Evolutionary conservation across 1,140 invertebrate species (phyloP).

Genomic region (Solenopsis fugax): DNA sequence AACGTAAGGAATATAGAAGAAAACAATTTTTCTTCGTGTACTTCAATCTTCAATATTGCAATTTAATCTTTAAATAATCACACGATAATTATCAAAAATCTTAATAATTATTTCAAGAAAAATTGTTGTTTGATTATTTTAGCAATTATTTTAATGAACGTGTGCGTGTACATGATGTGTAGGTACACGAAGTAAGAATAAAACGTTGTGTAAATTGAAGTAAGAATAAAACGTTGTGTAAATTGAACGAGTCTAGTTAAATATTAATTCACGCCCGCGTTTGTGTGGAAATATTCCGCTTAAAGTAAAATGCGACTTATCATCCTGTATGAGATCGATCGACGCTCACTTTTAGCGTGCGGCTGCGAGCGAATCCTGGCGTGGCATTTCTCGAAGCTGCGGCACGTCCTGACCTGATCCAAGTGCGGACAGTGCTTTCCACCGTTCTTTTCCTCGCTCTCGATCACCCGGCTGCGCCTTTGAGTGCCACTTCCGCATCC

Average conservation of each 20-base stretch:
- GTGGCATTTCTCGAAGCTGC: slow-evolving; percentile 89
- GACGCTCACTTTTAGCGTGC: slow-evolving; percentile 58
- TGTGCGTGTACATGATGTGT: background rate
- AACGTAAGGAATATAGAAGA: background rate
- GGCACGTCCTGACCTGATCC: slow-evolving; percentile 91
- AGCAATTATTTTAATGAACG: background rate
- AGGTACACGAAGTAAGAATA: too few species aligned
- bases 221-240: background rate
- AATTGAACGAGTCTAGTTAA: background rate
- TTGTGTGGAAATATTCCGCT: background rate
- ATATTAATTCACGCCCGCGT: background rate
- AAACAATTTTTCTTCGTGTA: background rate
- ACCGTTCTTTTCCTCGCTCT: slow-evolving; percentile 90
- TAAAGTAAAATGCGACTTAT: slow-evolving; percentile 26
- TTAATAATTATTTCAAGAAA: slow-evolving; percentile 9
- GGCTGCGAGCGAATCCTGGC: slow-evolving; percentile 87
- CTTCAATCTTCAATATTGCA: background rate
- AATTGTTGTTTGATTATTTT: background rate
- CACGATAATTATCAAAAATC: background rate
- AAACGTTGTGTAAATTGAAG: background rate
- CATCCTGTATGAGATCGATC: background rate
- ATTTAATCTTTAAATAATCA: slow-evolving; percentile 1
- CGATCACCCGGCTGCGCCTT: slow-evolving; percentile 89
- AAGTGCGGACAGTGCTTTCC: slow-evolving; percentile 92
- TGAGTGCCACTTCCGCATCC: slow-evolving; percentile 92